Base-by-base conservation (phyloP, 92 coral and sea anemone species). In the Plumapathes pennacea region DNA sequence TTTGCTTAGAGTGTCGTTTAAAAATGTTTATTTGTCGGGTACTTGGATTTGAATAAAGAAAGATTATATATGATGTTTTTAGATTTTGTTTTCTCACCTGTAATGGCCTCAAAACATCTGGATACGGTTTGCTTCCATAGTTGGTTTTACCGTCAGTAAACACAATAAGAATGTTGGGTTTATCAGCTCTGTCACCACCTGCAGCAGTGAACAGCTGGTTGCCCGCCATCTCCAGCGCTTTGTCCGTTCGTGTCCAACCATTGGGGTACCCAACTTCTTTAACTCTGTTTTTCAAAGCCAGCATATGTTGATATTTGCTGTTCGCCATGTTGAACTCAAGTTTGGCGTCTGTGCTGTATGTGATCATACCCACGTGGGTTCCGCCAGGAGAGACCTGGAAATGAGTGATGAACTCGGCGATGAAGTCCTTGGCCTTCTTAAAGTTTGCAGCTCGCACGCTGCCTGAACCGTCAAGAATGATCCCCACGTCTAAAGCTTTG, bases 221-320 rank as follows among this genome's bases (percentile, higher is more conserved):
- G 12, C 76, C 65, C 14, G 92, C 92, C 87, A 85, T 74, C 8
- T 68, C 76, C 54, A 84, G 57, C 4, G 95, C 95, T 19, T 47
- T 69, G 40, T 86, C 95, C 0, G 95, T 86, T 8, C 95, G 95
- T 10, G 95, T 86, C 95, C 95, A 86, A 0, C 69, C 62, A 26
- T 81, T 78, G 0, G 75, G 76, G 59, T 69, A 86, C 21, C 22
- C 41, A 5, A 57, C 71, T 8, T 43, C 43, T 45, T 38, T 55
- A 0, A 79, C 66, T 8, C 80, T 70, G 15, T 41, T 73, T 38
- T 54, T 71, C 4, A 79, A 45, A 12, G 56, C 59, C 4, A 71
- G 53, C 9, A 78, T 47, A 20, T 60, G 55, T 32, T 84, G 78
- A 37, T 76, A 84, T 21, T 49, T 60, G 24, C 72, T 36, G 59